A percentile compares a stretch with the other conserved stretches of the same genome.
Evolutionary conservation across 2,113 vertebrate species (phyloP).

Genomic region (Pleuronectes platessa): DNA sequence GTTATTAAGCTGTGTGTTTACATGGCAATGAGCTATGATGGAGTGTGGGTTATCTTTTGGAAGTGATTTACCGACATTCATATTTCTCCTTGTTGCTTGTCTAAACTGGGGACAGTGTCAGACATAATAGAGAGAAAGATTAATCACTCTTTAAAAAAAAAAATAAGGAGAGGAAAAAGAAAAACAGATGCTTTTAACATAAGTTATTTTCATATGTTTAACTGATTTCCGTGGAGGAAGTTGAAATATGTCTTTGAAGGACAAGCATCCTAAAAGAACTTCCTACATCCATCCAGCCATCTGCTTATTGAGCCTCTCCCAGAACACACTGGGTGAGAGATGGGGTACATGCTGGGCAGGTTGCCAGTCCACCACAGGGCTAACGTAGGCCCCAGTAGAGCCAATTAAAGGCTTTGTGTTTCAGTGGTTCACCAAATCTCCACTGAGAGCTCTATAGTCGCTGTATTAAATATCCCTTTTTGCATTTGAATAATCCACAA

Average conservation of each 20-base stretch:
- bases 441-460: conserved; percentile 2
- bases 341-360: conserved; percentile 38
- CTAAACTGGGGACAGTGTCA: conserved; percentile 7
- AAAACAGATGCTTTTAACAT: neutral
- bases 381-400: conserved; percentile 42
- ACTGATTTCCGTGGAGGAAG: conserved; percentile 1
- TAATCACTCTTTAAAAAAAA: conserved; percentile 4
- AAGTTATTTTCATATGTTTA: neutral
- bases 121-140: neutral
- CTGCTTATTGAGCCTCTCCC: conserved; percentile 33
- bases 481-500: conserved; percentile 26
- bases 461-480: conserved; percentile 9
- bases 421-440: conserved; percentile 31
- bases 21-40: conserved; percentile 32
- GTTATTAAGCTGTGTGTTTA: conserved; percentile 46
- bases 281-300: conserved; percentile 36
- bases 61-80: conserved; percentile 30
- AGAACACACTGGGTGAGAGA: conserved; percentile 28
- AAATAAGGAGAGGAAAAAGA: neutral
- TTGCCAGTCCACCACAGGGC: conserved; percentile 44
- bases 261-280: conserved; percentile 16
- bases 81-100: conserved; percentile 31
- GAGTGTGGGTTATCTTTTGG: conserved; percentile 38
- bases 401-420: conserved; percentile 49
- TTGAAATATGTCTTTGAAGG: conserved; percentile 28